phyloP scores from a whole-genome alignment of 2,113 vertebrate genomes.

The Nematolebias whitei region DNA sequence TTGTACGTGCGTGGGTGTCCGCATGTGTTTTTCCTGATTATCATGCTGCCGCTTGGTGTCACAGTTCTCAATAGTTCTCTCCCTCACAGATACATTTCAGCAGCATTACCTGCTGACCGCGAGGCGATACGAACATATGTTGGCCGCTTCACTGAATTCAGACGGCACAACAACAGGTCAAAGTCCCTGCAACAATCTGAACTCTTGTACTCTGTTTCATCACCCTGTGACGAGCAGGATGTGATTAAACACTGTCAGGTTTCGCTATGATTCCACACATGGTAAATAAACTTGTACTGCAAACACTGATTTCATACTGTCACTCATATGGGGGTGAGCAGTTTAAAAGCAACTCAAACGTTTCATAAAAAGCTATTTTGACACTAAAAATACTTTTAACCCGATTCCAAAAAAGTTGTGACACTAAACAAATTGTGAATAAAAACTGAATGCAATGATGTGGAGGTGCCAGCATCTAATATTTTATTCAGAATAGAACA shows the following conservation, averaged over 20 bases:
- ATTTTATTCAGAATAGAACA: no score
- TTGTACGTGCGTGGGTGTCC: constrained; percentile 13
- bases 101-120: constrained; percentile 14
- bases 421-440: no score
- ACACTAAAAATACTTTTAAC: neutral
- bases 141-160: constrained; percentile 43
- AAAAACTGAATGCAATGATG: no score
- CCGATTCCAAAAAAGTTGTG: no score
- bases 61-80: constrained; percentile 27
- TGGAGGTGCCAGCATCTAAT: no score
- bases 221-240: neutral
- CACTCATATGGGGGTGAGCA: neutral
- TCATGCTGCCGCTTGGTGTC: constrained; percentile 49
- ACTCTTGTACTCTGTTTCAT: neutral
- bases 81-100: constrained; percentile 22
- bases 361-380: no score
- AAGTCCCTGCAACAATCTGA: constrained; percentile 35
- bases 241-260: neutral
- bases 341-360: no score
- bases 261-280: neutral
- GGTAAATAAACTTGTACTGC: neutral
- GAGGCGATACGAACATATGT: constrained; percentile 46
- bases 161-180: constrained; percentile 41
- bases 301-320: neutral
- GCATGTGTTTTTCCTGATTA: constrained; percentile 18